Percentiles rank a stretch among this genome's conserved stretches.
Conservation (phyloP, 2,888 invertebrate genomes). For the Phalera bucephala region DNA sequence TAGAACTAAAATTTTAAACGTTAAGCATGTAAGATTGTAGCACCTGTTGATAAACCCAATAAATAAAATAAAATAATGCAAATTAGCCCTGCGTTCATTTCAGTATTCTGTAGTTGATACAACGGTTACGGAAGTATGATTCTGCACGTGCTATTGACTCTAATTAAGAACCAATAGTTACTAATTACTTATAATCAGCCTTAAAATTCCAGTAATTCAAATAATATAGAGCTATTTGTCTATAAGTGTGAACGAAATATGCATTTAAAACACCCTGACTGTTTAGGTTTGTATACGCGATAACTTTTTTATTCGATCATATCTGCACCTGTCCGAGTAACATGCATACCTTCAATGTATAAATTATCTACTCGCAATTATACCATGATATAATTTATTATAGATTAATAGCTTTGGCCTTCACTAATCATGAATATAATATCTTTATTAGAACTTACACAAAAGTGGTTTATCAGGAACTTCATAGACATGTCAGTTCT, state of each 20-base stretch:
- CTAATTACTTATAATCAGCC: background rate
- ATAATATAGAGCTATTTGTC: background rate
- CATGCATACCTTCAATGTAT: background rate
- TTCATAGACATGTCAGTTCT: conserved; percentile 6
- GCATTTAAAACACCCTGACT: background rate
- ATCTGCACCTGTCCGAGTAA: background rate
- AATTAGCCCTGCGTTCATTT: too few relatives aligned
- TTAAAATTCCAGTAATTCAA: background rate
- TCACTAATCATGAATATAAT: conserved; percentile 13
- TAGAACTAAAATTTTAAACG: too few relatives aligned
- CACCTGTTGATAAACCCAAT: too few relatives aligned
- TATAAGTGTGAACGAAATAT: background rate
- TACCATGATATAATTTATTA: too few relatives aligned
- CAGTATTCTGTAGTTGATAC: too few relatives aligned
- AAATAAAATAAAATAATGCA: too few relatives aligned
- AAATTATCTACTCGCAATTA: background rate
- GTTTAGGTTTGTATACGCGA: background rate
- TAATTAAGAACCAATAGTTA: too few relatives aligned
- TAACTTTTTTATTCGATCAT: background rate
- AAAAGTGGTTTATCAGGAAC: conserved; percentile 26
- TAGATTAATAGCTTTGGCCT: conserved; percentile 8
- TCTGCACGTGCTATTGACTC: too few relatives aligned
- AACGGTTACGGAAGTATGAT: too few relatives aligned
- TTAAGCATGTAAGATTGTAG: too few relatives aligned
- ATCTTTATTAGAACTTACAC: conserved; percentile 11